phyloP scores from a whole-genome alignment of 2,113 vertebrate species.

The Psophia crepitans region DNA sequence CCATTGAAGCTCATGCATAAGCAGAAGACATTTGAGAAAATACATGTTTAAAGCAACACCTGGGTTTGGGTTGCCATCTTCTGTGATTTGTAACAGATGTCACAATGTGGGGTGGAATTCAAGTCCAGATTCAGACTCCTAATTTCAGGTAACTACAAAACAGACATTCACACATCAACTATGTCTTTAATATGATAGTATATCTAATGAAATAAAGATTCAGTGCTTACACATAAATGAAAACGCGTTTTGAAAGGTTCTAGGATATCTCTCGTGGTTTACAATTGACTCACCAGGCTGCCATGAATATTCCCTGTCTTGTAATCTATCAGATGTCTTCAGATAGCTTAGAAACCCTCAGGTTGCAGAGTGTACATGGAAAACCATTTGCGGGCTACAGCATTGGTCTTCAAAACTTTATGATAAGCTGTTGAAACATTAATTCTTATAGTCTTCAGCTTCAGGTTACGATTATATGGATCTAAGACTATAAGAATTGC shows the following conservation, averaged over 20 bases:
- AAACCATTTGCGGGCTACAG: not conserved
- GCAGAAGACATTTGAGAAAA: not conserved
- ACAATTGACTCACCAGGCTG: not conserved
- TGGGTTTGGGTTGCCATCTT: not conserved
- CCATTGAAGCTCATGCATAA: not conserved
- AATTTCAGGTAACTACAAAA: not conserved
- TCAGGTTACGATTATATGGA: not conserved
- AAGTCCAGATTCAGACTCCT: not conserved
- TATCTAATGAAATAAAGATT: not conserved
- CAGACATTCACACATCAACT: accelerated
- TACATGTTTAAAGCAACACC: not conserved
- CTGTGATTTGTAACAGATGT: not conserved
- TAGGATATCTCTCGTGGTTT: not conserved
- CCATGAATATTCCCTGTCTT: not conserved
- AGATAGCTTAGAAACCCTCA: not conserved
- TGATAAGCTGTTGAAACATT: not conserved
- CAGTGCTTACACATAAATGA: not conserved
- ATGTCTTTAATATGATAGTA: not conserved
- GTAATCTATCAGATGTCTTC: not conserved
- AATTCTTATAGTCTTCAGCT: not conserved
- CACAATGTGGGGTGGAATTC: not conserved
- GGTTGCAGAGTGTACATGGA: accelerated
- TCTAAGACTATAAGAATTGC: not conserved
- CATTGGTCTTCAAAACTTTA: not conserved
- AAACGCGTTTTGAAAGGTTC: not conserved